Base-by-base conservation (phyloP, 2,113 vertebrate species). In the Gadus chalcogrammus region DNA sequence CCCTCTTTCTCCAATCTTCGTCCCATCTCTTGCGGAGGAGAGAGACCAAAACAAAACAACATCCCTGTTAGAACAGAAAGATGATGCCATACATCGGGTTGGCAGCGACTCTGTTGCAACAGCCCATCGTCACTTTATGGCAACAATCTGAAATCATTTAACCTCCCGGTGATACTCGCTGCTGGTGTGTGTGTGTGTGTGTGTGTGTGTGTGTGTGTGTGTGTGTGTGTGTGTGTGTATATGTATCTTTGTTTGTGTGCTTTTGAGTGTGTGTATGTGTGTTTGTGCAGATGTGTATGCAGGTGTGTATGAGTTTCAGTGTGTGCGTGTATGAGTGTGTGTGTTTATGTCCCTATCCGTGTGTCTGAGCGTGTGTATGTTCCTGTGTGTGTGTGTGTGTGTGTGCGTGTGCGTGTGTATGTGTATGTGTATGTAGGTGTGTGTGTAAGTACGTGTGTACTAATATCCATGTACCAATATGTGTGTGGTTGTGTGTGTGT, bases 141-240 rank as follows among this genome's bases (percentile, higher is more conserved):
- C 61, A 63, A 62, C 59, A 18, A 12, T 53, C 56, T 64, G 4
- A 68, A 63, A 67, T 76, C 48, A 69, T 72, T 70, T 68, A 56
- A 68, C 61, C 58, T 69, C 64, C 71, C 74, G 72, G 71, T 74
- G 16, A 5, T 61, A 64, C 55, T 48, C 31, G 61, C 64, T 71
- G 64, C 17, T 35, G 31, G 31, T 31, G 28, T 31, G 3, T 31
- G 28, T 35, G 31, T 35, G 3, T 35, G 31, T 4, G 4, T 35
- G 6, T 35, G 6, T 35, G 61, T 42, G n/a, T 56, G 68, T 55
- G 20, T 67, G 18, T 58, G 53, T 24, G 15, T 16, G 56, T 59
- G 15, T 16, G 56, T 59, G 56, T 64, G 15, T 35, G 55, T 28
- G 27, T 15, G 8, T 18, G 13, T 12, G 7, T 20, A 11, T 60